Conservation (phyloP, 2,113 vertebrate genomes). For the Mus pahari region DNA sequence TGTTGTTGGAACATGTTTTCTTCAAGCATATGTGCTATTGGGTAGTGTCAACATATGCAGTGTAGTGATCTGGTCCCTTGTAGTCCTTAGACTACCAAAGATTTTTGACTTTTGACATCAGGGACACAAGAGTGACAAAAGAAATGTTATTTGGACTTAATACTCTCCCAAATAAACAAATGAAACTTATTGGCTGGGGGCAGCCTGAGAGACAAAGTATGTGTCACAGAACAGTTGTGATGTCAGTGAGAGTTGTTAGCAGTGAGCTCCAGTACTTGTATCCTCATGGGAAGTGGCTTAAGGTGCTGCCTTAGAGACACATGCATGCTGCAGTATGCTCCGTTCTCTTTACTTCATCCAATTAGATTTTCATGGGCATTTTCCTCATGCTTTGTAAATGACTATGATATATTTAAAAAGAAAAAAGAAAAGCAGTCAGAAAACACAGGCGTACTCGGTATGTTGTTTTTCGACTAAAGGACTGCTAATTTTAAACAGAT, state of each 20-base stretch:
- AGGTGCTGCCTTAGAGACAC: neutral
- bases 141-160: slow-evolving; percentile 27
- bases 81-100: slow-evolving; percentile 18
- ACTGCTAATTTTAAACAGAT: neutral
- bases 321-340: neutral
- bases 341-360: slow-evolving; percentile 41
- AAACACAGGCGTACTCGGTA: neutral
- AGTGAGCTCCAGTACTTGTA: neutral
- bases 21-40: neutral
- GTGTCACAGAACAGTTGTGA: neutral
- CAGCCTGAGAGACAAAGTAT: neutral
- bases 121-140: neutral
- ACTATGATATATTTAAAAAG: neutral
- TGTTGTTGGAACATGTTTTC: slow-evolving; percentile 10
- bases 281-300: neutral
- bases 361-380: neutral
- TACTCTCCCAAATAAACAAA: slow-evolving; percentile 48
- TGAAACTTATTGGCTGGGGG: neutral
- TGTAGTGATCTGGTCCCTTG: slow-evolving; percentile 25
- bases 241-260: neutral
- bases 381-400: neutral
- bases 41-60: neutral
- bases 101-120: slow-evolving; percentile 37
- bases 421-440: neutral
- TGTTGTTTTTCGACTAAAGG: slow-evolving; percentile 5